Base-by-base conservation (phyloP, 30 jellyfish, hydroid and myxozoan genomes). In the Aurelia sp. region DNA sequence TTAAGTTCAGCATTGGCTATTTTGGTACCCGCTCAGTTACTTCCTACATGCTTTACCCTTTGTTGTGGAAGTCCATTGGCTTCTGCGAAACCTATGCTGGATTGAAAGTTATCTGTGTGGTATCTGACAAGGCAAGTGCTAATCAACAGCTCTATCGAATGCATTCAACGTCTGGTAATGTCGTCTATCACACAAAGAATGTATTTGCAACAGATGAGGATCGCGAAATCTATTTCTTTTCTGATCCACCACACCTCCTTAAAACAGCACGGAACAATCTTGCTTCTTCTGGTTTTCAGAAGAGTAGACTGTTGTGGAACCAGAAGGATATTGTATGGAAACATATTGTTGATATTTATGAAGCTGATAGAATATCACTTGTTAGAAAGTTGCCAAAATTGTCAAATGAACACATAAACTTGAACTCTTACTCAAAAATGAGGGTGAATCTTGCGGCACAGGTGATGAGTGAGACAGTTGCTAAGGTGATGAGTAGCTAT, bases 241-340 rank as follows among this genome's bases (percentile, higher is more conserved):
- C 47, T 19, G 76, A 65, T 65, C 65, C 81, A 79, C 71, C 71
- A 10, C 90, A 79, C 38, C 69, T 79, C 20, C 30, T 79, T 13
- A 79, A 79, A 65, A 79, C 90, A 20, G 76, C 47, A 0, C 41
- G 73, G 35, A 74, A 74, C 74, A 60, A 22, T 33, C 79, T 27
- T 74, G 86, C 74, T 24, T 74, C 67, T 7, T 78, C 88, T 78
- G 88, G 78, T 59, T 78, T 33, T 78, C 67, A 62, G 67, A 78
- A 62, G 76, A 78, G 67, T 22, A 78, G 88, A 21, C 66, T 78
- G 48, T 58, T 78, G 81, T 17, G 31, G 31, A 40, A 59, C 31
- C 86, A 62, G 57, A 60, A 63, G 15, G 21, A 58, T 61, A 17
- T 78, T 13, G 0, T 78, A 13, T 78, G 89, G 81, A 60, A 41